Evolutionary conservation across 2,888 invertebrate species (phyloP).

Genomic region (Gastrophysa polygoni): DNA sequence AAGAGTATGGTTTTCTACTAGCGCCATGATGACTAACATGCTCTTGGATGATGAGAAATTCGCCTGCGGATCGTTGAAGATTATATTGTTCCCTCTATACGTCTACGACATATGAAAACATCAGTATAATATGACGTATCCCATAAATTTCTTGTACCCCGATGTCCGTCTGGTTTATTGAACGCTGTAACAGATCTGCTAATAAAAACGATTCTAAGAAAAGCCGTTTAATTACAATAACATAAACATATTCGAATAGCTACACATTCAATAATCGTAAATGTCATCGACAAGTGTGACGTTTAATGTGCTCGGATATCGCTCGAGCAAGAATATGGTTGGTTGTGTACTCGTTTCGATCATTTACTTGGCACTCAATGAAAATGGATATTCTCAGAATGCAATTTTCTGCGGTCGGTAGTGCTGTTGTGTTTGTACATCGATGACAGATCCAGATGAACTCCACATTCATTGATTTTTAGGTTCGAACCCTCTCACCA

Average conservation of each 20-base stretch:
- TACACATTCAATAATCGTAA: constrained; percentile 32
- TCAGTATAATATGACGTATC: not conserved
- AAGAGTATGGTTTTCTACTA: too few relatives aligned
- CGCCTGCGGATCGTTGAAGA: too few relatives aligned
- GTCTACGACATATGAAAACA: not conserved
- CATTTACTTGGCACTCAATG: not conserved
- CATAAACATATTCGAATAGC: constrained; percentile 31
- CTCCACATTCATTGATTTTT: too few relatives aligned
- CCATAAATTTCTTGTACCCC: not conserved
- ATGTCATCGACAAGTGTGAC: constrained; percentile 29
- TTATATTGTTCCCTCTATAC: too few relatives aligned
- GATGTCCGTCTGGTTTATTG: constrained; percentile 6
- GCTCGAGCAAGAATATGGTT: not conserved
- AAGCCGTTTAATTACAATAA: constrained; percentile 23
- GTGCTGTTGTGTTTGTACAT: not conserved
- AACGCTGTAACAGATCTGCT: constrained; percentile 13
- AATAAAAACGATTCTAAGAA: constrained; percentile 16
- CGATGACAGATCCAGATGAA: too few relatives aligned
- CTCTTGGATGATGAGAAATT: too few relatives aligned
- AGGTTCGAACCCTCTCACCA: too few relatives aligned
- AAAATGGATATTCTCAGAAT: not conserved
- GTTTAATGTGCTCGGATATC: constrained; percentile 1
- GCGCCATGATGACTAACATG: too few relatives aligned
- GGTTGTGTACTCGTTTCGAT: not conserved
- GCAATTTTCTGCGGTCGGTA: not conserved